A percentile compares a stretch with the other conserved stretches of the same genome.
phyloP scores from a whole-genome alignment of 2,888 invertebrate genomes.

The Epirrhoe tristata region DNA sequence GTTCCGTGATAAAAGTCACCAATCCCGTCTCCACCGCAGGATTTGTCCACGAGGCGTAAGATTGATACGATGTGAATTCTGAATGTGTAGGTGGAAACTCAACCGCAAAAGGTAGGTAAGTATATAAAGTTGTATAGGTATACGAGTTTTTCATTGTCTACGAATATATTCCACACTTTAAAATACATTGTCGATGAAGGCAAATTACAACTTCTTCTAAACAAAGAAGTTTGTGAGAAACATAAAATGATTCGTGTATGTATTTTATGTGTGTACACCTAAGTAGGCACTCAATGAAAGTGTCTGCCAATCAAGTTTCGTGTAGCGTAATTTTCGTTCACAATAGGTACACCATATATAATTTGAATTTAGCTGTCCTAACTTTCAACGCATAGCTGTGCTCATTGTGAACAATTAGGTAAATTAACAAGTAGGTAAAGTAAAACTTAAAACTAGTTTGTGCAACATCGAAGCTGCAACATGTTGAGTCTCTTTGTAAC shows the following conservation, averaged over 20 bases:
- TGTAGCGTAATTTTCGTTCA: constrained; percentile 10
- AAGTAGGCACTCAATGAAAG: not conserved
- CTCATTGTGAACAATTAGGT: constrained; percentile 20
- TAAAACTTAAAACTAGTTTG: constrained; percentile 31
- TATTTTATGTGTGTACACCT: too few relatives aligned
- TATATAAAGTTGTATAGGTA: not conserved
- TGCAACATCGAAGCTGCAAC: constrained; percentile 29
- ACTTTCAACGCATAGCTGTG: constrained; percentile 12
- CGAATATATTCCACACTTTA: too few relatives aligned
- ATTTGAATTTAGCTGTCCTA: constrained; percentile 14
- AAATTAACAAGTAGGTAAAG: constrained; percentile 27
- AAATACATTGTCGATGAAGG: too few relatives aligned
- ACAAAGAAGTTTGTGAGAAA: too few relatives aligned
- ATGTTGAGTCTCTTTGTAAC: constrained; percentile 14
- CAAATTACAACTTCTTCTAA: too few relatives aligned
- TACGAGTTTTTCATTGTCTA: not conserved
- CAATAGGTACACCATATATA: constrained; percentile 1
- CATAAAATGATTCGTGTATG: too few relatives aligned
- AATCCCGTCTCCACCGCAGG: constrained; percentile 4
- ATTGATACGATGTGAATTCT: constrained; percentile 4
- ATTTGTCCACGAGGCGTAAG: constrained; percentile 11
- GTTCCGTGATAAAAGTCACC: not conserved
- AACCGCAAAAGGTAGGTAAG: not conserved
- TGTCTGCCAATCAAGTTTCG: not conserved
- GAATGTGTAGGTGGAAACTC: not conserved